Evolutionary conservation across 2,113 vertebrate species (phyloP).

Genomic region (Prionailurus bengalensis): DNA sequence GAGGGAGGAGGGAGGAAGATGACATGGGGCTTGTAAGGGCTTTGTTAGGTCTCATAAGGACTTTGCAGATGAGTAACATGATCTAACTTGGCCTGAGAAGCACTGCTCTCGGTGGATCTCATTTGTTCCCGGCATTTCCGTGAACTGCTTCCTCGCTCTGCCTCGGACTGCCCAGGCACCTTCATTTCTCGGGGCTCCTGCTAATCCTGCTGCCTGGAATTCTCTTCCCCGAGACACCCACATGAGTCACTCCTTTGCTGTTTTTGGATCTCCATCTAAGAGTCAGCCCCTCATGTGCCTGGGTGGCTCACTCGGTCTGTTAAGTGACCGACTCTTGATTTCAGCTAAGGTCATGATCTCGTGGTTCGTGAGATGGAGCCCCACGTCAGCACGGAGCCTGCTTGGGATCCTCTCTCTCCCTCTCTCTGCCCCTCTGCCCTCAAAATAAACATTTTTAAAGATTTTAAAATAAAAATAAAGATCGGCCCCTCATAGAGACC

Average conservation of each 20-base stretch:
- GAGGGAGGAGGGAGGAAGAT: neutral
- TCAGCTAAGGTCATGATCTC: too few relatives aligned
- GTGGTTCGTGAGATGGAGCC: too few relatives aligned
- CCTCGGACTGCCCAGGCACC: neutral
- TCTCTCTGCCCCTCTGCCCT: too few relatives aligned
- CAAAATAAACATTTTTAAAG: too few relatives aligned
- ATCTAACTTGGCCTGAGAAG: neutral
- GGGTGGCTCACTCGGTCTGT: too few relatives aligned
- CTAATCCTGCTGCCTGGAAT: neutral
- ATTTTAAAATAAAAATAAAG: neutral
- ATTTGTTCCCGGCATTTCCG: neutral
- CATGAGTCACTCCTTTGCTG: neutral
- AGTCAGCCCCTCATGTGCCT: neutral
- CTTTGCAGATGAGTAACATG: neutral
- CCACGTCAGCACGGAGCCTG: too few relatives aligned
- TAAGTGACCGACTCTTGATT: too few relatives aligned
- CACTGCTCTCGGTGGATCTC: neutral
- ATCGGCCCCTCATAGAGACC: neutral
- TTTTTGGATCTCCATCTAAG: neutral
- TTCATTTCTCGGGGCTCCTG: neutral
- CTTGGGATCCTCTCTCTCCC: too few relatives aligned
- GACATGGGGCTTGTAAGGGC: neutral
- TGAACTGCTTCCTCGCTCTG: neutral
- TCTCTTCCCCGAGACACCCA: neutral
- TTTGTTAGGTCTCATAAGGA: too few relatives aligned